phyloP scores from a whole-genome alignment of 2,888 invertebrate genomes.

The Pegoplata infirma region DNA sequence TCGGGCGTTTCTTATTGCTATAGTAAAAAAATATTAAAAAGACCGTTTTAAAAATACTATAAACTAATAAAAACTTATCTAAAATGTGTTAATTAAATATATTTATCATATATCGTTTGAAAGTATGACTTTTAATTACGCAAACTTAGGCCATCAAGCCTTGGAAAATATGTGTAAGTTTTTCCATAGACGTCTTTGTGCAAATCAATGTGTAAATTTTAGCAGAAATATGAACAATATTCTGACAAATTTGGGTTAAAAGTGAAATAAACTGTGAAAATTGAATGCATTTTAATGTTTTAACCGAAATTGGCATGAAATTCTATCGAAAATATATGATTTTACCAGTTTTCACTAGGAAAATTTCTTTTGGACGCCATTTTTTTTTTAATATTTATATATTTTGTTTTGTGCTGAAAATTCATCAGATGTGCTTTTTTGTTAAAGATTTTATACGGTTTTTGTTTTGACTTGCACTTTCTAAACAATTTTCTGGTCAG shows the following conservation, averaged over 20 bases:
- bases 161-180: constrained; percentile 72
- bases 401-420: constrained; percentile 27
- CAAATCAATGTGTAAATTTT: background rate
- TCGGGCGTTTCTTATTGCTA: constrained; percentile 38
- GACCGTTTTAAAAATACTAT: background rate
- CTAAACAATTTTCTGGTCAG: constrained; percentile 11
- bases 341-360: constrained; percentile 18
- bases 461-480: constrained; percentile 41
- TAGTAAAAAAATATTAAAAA: constrained; percentile 3
- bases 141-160: constrained; percentile 66
- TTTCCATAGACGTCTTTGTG: background rate
- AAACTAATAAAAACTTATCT: background rate
- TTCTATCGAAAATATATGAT: background rate
- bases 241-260: no score
- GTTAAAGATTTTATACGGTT: background rate
- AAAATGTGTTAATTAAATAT: constrained; percentile 7
- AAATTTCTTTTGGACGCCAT: constrained; percentile 62
- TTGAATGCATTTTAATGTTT: background rate
- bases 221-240: background rate
- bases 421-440: constrained; percentile 27
- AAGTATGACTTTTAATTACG: constrained; percentile 72
- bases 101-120: background rate
- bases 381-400: constrained; percentile 48
- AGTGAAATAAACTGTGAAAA: background rate
- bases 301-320: no score